A percentile compares a stretch with the other conserved stretches of the same genome.
phyloP scores from a whole-genome alignment of 2,113 vertebrate species.

The Oryzias celebensis region DNA sequence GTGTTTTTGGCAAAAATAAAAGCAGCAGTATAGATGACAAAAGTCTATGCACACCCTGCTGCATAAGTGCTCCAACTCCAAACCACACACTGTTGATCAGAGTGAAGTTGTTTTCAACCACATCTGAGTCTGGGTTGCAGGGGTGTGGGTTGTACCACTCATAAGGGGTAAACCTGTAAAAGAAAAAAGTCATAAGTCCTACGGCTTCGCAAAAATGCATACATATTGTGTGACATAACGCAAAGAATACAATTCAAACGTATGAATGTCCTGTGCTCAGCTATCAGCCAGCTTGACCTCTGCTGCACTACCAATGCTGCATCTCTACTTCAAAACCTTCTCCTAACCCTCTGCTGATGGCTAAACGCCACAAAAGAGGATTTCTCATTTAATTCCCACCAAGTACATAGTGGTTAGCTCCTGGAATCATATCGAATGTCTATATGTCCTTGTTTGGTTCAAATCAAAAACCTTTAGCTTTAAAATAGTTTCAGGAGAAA shows the following conservation, averaged over 20 bases:
- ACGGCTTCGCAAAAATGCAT: background rate
- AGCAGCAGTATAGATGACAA: too few relatives aligned
- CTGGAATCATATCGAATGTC: too few relatives aligned
- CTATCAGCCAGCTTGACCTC: background rate
- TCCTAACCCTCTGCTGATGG: background rate
- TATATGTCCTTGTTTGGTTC: too few relatives aligned
- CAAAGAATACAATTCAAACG: background rate
- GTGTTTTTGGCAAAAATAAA: background rate
- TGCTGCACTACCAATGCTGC: background rate
- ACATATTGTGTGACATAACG: too few relatives aligned
- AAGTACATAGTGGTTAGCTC: background rate
- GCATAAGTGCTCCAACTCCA: constrained; percentile 99
- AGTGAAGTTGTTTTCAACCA: constrained; percentile 99
- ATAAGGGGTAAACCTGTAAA: constrained; percentile 94
- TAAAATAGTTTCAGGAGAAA: too few relatives aligned
- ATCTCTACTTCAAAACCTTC: background rate
- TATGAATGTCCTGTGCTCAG: background rate
- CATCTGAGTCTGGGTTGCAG: constrained; percentile 97
- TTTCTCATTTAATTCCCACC: background rate
- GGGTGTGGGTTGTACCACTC: constrained; percentile 99
- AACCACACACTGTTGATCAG: constrained; percentile 99
- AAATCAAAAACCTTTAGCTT: too few relatives aligned
- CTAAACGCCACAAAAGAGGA: background rate
- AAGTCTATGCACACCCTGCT: constrained; percentile 85
- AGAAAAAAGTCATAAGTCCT: constrained; percentile 47